Conservation (phyloP, 1,140 invertebrate species). For the Parasteatoda tepidariorum region DNA sequence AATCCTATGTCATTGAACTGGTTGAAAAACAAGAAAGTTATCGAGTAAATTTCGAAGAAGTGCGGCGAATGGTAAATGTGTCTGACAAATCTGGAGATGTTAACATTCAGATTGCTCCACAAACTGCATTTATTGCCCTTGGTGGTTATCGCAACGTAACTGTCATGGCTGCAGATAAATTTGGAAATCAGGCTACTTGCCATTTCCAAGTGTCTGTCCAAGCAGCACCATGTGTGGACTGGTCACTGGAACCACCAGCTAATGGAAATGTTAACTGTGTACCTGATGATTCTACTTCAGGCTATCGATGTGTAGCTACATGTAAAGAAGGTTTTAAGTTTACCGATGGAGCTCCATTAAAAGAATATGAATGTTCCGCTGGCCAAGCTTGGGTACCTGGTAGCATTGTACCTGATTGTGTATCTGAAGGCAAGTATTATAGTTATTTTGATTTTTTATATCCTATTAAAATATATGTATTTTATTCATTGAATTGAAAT, state of each 20-base stretch:
- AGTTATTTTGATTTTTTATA: neutral
- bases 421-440: slow-evolving; percentile 76
- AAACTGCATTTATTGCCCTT: slow-evolving; percentile 86
- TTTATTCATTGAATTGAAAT: no score
- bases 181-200: slow-evolving; percentile 89
- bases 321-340: slow-evolving; percentile 87
- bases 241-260: slow-evolving; percentile 88
- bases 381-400: slow-evolving; percentile 82
- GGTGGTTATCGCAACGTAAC: slow-evolving; percentile 94
- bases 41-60: slow-evolving; percentile 92
- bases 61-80: slow-evolving; percentile 84
- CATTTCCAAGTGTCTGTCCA: slow-evolving; percentile 89
- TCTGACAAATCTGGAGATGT: slow-evolving; percentile 92
- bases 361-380: slow-evolving; percentile 84
- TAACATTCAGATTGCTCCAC: slow-evolving; percentile 81
- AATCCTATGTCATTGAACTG: slow-evolving; percentile 92
- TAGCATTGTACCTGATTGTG: slow-evolving; percentile 91
- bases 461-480: no score
- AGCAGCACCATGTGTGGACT: slow-evolving; percentile 93
- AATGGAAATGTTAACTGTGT: slow-evolving; percentile 90
- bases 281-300: slow-evolving; percentile 75
- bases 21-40: slow-evolving; percentile 91
- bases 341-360: slow-evolving; percentile 87
- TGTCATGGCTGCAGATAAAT: slow-evolving; percentile 88
- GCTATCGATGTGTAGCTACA: slow-evolving; percentile 88